phyloP scores from a whole-genome alignment of 2,797 vertebrate genomes.

The Perodicticus potto region DNA sequence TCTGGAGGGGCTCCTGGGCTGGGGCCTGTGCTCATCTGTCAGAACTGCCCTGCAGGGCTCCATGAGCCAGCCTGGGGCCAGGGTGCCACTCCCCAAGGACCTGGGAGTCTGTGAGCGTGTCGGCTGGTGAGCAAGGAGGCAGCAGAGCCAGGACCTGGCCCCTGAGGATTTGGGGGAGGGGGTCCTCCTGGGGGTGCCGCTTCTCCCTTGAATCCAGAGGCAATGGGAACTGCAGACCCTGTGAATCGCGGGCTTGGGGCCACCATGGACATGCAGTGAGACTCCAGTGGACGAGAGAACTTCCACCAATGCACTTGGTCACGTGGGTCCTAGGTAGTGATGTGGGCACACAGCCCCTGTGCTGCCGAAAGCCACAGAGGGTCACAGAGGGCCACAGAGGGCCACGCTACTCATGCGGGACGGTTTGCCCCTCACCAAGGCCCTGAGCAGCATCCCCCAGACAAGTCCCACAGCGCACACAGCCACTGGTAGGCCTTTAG shows the following conservation, averaged over 20 bases:
- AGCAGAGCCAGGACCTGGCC: background rate
- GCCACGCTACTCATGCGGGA: background rate
- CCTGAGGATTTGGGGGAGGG: background rate
- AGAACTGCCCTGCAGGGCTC: background rate
- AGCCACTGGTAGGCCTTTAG: background rate
- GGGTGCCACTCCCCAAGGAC: fast-evolving
- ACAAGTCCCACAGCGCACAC: background rate
- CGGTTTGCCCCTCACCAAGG: background rate
- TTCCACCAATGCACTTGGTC: background rate
- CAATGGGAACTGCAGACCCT: fast-evolving
- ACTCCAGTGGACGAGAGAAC: fast-evolving
- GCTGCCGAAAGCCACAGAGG: background rate
- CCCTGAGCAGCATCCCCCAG: no score
- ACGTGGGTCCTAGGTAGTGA: background rate
- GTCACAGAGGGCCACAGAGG: background rate
- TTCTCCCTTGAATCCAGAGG: background rate
- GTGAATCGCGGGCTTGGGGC: background rate
- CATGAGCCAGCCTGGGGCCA: background rate
- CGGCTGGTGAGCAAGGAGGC: background rate
- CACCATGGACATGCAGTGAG: background rate
- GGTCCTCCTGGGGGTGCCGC: fast-evolving
- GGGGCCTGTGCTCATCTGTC: fast-evolving
- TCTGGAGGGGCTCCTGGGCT: background rate
- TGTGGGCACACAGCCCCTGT: background rate
- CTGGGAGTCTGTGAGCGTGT: background rate